Base-by-base conservation (phyloP, 2,888 invertebrate genomes). In the Xanthostigma xanthostigma region DNA sequence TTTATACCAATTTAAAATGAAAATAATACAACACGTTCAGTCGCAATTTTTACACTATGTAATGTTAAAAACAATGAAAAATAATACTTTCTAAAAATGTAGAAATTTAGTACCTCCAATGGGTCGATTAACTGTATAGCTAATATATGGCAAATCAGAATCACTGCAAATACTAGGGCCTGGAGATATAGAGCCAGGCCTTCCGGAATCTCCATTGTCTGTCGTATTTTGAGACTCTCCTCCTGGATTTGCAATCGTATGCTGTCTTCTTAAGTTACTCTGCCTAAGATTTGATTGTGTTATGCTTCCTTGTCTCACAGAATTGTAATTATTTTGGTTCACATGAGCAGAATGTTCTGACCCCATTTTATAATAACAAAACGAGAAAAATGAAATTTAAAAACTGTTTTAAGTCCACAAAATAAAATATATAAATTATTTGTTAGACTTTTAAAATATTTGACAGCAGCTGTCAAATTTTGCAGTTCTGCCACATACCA, bases 101-200 rank as follows among this genome's bases (percentile, higher is more conserved):
- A 51, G 36, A 40, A 10, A 47, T 36, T 44, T 49, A 54, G 57
- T 62, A 81, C 84, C 85, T 59, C 90, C 90, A 46, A 92, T 92
- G 9, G 91, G 90, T 49, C 89, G 72, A 62, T 88, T 90, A 0
- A 86, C 85, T 0, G 91, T 91, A 57, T 93, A 92, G 0, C 91
- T 91, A 58, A 92, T 88, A 64, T 92, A 92, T 0, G 92, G 92
- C 47, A 92, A 68, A 63, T 92, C 92, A 0, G 88, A 84, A 62
- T 90, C 89, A 0, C 88, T 88, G 62, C 91, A 91, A 9, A 92
- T 81, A 58, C 90, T 91, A 0, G 89, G 83, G 0, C 90, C 88
- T 0, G 91, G 91, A 0, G 90, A 90, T 6, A 81, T 81, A 53
- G 81, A 83, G 4, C 84, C 79, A 2, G 81, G 82, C 1, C 84